Evolutionary conservation across 2,797 vertebrate species (phyloP).

Genomic region (Melanotaenia boesemani): DNA sequence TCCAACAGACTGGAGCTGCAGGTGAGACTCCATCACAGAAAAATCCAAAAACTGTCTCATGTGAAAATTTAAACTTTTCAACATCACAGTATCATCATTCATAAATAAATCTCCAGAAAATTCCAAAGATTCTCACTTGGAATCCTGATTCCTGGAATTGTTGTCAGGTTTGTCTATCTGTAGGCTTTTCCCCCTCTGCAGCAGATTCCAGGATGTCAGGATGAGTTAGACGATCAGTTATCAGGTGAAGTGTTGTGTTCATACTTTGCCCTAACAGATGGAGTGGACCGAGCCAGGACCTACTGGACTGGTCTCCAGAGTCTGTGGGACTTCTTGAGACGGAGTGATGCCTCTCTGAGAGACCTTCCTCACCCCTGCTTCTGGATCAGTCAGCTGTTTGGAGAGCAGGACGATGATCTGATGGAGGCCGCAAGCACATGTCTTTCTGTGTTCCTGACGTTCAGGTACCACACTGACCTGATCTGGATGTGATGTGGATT

Average conservation of each 20-base stretch:
- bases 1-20: constrained; percentile 59
- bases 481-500: too few relatives aligned
- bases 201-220: too few relatives aligned
- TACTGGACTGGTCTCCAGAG: constrained; percentile 48
- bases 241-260: not conserved
- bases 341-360: constrained; percentile 46
- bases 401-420: constrained; percentile 97
- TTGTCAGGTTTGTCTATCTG: too few relatives aligned
- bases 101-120: too few relatives aligned
- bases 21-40: constrained; percentile 45
- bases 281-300: constrained; percentile 16
- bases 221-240: too few relatives aligned
- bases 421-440: constrained; percentile 89
- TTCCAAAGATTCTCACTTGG: too few relatives aligned
- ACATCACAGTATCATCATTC: too few relatives aligned
- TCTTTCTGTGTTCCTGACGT: constrained; percentile 84
- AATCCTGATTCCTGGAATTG: too few relatives aligned
- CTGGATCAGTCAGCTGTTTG: constrained; percentile 88
- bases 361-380: constrained; percentile 81
- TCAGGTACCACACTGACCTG: constrained; percentile 55
- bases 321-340: constrained; percentile 83
- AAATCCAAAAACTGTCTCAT: too few relatives aligned
- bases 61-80: too few relatives aligned
- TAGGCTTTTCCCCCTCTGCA: too few relatives aligned
- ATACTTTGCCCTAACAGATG: constrained; percentile 39